These are phyloP conservation scores for Venturia canescens DNA, from an alignment of 1,140 invertebrate species.

Conservation along the genomic window DNA sequence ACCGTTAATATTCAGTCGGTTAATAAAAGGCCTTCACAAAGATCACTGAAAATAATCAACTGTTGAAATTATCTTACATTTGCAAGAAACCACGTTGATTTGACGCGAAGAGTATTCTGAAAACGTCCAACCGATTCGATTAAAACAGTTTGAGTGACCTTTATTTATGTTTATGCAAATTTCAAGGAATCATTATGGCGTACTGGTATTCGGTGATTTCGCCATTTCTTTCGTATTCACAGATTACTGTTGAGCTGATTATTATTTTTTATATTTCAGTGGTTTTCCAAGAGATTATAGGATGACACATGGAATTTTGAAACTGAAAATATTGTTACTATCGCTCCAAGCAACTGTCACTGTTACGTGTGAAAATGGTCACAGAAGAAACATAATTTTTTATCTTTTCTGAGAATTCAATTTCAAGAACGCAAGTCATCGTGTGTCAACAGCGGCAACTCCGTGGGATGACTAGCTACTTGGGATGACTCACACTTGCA, in stretches of 20 bases:
- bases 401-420: too few species aligned
- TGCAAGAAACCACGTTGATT: not conserved
- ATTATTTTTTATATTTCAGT: not conserved
- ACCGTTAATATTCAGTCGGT: too few species aligned
- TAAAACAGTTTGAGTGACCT: not conserved
- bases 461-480: too few species aligned
- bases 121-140: not conserved
- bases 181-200: not conserved
- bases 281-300: not conserved
- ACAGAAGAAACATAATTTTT: too few species aligned
- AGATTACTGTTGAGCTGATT: not conserved
- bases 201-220: not conserved
- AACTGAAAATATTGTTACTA: not conserved
- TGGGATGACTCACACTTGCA: too few species aligned
- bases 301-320: not conserved
- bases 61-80: not conserved
- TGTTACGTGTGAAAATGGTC: not conserved
- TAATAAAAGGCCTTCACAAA: too few species aligned
- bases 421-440: too few species aligned
- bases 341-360: not conserved
- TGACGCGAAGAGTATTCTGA: not conserved
- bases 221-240: not conserved
- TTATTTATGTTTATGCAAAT: not conserved
- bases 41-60: not conserved
- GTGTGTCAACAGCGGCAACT: too few species aligned